Conservation (phyloP, 2,888 invertebrate genomes). For the Lepidochrysops patricia region DNA sequence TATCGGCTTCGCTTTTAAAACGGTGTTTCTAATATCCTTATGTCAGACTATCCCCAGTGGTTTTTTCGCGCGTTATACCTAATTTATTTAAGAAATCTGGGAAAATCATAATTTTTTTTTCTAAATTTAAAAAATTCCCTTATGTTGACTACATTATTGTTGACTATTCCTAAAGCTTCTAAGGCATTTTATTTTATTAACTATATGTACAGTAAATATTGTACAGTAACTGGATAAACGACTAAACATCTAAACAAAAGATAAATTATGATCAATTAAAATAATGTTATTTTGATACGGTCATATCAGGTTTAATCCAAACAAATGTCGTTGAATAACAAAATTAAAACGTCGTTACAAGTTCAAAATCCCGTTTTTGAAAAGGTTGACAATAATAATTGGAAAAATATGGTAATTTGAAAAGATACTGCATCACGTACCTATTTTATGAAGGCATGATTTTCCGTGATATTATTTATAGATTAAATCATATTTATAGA, state of each 20-base stretch:
- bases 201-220: not conserved
- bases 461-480: not conserved
- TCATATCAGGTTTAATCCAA: not conserved
- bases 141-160: too few relatives aligned
- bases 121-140: too few relatives aligned
- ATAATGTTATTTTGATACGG: not conserved
- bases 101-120: too few relatives aligned
- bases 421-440: not conserved
- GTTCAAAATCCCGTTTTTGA: not conserved
- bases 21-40: too few relatives aligned
- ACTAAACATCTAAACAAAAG: not conserved
- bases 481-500: too few relatives aligned
- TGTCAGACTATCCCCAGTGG: too few relatives aligned
- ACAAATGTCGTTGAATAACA: not conserved
- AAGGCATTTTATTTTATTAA: too few relatives aligned
- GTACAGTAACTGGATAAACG: not conserved
- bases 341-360: not conserved
- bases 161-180: too few relatives aligned
- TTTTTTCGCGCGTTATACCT: too few relatives aligned
- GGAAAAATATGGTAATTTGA: not conserved
- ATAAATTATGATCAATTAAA: too few relatives aligned
- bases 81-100: too few relatives aligned
- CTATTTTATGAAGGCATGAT: not conserved
- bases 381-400: not conserved
- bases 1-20: too few relatives aligned